Base-by-base conservation (phyloP, 2,888 invertebrate species). In the Scrobipalpa atriplicella region DNA sequence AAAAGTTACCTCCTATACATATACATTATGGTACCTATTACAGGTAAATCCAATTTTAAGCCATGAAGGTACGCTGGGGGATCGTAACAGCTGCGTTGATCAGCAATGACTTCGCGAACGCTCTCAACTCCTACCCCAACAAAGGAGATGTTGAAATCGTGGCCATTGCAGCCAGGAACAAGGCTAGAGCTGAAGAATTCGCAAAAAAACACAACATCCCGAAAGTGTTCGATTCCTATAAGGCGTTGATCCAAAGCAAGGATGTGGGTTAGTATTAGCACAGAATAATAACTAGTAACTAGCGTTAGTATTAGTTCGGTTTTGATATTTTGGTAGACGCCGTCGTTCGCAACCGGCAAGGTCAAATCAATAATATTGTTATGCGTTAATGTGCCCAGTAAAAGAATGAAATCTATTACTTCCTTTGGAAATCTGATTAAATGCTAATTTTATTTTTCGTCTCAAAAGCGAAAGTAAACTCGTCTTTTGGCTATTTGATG, bases 71-170 rank as follows among this genome's bases (percentile, higher is more conserved):
- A 61, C 95, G 95, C 72, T 98, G 98, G 98, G 98, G 98, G 67
- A 97, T 98, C 68, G 95, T 94, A 5, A 94, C 96, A 52, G 95
- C 96, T 61, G 98, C 97, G 0, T 95, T 95, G 87, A 98, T 98
- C 73, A 94, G 95, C 73, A 94, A 96, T 82, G 98, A 98, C 83
- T 98, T 98, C 83, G 95, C 95, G 2, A 94, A 94, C 41, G 96
- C 96, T 0, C 73, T 97, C 9, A 92, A 94, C 72, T 94, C 94
- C 0, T 93, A 95, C 64, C 58, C 58, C 5, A 82, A 89, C 56
- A 93, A 89, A 52, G 87, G 89, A 13, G 95, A 96, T 67, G 96
- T 97, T 79, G 79, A 93, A 70, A 92, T 97, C 21, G 93, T 94
- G 0, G 97, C 96, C 0, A 94, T 98, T 0, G 98, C 96, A 0